phyloP scores from a whole-genome alignment of 2,797 vertebrate species.

The Bovichtus diacanthus region DNA sequence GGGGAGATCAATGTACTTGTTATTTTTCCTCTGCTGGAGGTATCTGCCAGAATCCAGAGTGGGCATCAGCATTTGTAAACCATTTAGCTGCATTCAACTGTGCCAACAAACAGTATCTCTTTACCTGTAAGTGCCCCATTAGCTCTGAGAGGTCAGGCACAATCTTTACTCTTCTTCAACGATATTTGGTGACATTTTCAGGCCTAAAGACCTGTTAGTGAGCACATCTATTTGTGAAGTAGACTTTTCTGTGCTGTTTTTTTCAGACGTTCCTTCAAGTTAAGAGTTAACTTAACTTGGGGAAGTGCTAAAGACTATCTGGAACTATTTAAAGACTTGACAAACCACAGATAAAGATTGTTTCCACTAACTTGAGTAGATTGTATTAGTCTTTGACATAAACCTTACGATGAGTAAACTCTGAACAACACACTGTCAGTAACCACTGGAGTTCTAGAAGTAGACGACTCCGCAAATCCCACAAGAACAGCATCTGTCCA shows the following conservation, averaged over 20 bases:
- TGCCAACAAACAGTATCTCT: slow-evolving; percentile 28
- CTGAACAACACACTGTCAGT: neutral
- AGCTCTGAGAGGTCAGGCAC: neutral
- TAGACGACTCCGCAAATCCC: neutral
- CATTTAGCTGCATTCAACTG: slow-evolving; percentile 20
- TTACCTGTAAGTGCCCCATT: slow-evolving; percentile 14
- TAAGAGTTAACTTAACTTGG: neutral
- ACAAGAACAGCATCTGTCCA: neutral
- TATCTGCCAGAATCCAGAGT: slow-evolving; percentile 26
- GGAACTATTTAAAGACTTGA: neutral
- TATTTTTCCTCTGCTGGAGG: neutral
- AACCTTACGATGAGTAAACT: neutral
- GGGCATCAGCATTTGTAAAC: slow-evolving; percentile 26
- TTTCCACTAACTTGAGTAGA: neutral
- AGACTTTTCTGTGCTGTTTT: neutral
- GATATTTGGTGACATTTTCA: neutral
- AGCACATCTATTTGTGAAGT: neutral
- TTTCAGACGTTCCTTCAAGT: neutral
- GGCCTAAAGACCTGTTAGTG: neutral
- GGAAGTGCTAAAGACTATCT: neutral
- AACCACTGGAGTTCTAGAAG: neutral
- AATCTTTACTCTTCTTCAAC: neutral
- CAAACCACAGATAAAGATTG: neutral
- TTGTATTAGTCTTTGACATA: too few species aligned
- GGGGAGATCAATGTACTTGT: slow-evolving; percentile 3